These are phyloP conservation scores for Drosophila paranaensis DNA, from an alignment of 2,888 invertebrate species.

Conservation along the genomic window DNA sequence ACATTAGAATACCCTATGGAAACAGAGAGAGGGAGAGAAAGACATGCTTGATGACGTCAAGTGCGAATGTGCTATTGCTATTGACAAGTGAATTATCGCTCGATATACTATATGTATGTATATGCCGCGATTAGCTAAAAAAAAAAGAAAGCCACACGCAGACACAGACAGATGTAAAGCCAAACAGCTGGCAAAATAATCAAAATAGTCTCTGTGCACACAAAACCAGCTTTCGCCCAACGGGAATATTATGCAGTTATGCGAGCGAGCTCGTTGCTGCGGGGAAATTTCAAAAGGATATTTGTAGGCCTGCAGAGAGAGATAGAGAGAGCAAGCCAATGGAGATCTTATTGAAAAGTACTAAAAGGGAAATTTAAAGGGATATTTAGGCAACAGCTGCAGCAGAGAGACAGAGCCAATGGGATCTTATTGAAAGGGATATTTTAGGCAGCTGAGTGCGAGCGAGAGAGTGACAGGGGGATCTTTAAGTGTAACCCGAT, in stretches of 20 bases:
- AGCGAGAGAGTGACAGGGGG: no score
- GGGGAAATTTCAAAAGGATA: neutral
- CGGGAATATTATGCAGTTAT: neutral
- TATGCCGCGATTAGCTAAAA: neutral
- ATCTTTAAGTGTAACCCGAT: no score
- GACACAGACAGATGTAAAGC: neutral
- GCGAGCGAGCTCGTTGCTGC: neutral
- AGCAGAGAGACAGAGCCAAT: neutral
- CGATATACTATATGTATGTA: neutral
- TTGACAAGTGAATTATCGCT: neutral
- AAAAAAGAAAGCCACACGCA: neutral
- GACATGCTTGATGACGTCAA: neutral
- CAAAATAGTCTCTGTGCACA: neutral
- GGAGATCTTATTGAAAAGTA: neutral
- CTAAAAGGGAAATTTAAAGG: neutral
- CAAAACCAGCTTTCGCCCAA: conserved; percentile 7
- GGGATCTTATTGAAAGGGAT: neutral
- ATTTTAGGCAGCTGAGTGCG: neutral
- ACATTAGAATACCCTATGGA: conserved; percentile 1
- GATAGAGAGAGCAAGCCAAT: neutral
- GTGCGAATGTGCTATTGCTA: neutral
- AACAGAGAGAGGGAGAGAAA: neutral
- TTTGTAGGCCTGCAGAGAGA: neutral
- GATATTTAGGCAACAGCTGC: no score
- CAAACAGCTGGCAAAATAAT: neutral